Evolutionary conservation across 2,888 invertebrate genomes (phyloP).

Genomic region (Danaus chrysippus): DNA sequence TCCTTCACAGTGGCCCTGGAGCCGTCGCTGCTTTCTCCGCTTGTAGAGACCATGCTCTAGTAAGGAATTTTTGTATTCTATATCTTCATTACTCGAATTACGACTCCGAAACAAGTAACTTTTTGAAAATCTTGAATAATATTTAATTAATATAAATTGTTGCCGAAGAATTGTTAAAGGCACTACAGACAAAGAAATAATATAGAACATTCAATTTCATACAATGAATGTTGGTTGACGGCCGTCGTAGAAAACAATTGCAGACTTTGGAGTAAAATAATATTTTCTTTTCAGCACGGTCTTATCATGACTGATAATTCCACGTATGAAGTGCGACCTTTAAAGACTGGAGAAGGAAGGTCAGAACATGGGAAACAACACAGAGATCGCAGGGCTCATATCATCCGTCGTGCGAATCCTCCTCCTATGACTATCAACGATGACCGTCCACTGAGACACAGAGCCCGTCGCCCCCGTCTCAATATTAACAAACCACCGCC

Average conservation of each 20-base stretch:
- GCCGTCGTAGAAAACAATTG: not conserved
- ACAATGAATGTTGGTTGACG: not conserved
- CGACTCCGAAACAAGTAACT: not conserved
- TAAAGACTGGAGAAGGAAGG: constrained; percentile 64
- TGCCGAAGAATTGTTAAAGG: no score
- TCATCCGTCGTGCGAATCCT: constrained; percentile 77
- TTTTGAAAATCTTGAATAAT: no score
- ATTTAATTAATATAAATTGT: no score
- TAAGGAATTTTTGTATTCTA: constrained; percentile 53
- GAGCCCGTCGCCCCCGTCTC: constrained; percentile 49
- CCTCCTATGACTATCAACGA: constrained; percentile 67
- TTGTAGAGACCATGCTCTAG: constrained; percentile 81
- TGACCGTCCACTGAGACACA: constrained; percentile 53
- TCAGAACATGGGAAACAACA: constrained; percentile 51
- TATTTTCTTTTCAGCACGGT: constrained; percentile 78
- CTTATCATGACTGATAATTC: constrained; percentile 82
- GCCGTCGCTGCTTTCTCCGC: constrained; percentile 84
- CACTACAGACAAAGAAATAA: no score
- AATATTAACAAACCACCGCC: constrained; percentile 45
- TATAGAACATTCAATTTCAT: no score
- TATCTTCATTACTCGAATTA: not conserved
- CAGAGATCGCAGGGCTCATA: constrained; percentile 70
- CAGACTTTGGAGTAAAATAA: not conserved
- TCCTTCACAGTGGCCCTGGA: constrained; percentile 78
- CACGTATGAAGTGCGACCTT: constrained; percentile 84